Evolutionary conservation across 2,888 invertebrate species (phyloP).

Genomic region (Phaedon cochleariae): DNA sequence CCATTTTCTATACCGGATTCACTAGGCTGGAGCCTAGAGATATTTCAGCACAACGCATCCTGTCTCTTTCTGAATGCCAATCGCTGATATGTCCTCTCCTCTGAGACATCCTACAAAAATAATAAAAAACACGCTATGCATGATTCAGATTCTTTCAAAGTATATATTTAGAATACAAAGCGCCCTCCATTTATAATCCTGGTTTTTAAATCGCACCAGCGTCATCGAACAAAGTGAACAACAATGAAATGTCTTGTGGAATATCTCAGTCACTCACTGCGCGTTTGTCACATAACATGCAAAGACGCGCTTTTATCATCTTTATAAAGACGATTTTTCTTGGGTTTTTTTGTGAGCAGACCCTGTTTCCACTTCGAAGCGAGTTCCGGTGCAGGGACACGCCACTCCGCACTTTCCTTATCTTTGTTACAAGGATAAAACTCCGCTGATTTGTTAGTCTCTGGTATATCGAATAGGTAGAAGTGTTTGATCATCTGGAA

Average conservation of each 20-base stretch:
- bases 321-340: constrained; percentile 64
- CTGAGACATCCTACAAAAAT: too few relatives aligned
- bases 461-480: too few relatives aligned
- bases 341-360: constrained; percentile 59
- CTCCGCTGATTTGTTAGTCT: not conserved
- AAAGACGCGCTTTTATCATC: constrained; percentile 64
- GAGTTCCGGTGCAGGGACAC: constrained; percentile 54
- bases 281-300: constrained; percentile 63
- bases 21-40: too few relatives aligned
- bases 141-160: constrained; percentile 61
- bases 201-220: constrained; percentile 58
- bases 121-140: constrained; percentile 52
- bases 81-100: too few relatives aligned
- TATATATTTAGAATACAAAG: constrained; percentile 58
- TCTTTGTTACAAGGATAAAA: not conserved
- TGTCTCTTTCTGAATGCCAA: too few relatives aligned
- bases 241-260: constrained; percentile 61
- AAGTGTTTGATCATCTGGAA: too few relatives aligned
- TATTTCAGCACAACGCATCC: too few relatives aligned
- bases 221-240: constrained; percentile 62
- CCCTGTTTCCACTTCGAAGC: constrained; percentile 59
- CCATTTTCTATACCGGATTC: too few relatives aligned
- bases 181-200: constrained; percentile 61
- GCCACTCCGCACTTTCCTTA: constrained; percentile 22
- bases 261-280: constrained; percentile 63